Percentiles rank a stretch among this genome's conserved stretches.
Conservation (phyloP, 2,888 invertebrate genomes). For the Polylopha cassiicola region DNA sequence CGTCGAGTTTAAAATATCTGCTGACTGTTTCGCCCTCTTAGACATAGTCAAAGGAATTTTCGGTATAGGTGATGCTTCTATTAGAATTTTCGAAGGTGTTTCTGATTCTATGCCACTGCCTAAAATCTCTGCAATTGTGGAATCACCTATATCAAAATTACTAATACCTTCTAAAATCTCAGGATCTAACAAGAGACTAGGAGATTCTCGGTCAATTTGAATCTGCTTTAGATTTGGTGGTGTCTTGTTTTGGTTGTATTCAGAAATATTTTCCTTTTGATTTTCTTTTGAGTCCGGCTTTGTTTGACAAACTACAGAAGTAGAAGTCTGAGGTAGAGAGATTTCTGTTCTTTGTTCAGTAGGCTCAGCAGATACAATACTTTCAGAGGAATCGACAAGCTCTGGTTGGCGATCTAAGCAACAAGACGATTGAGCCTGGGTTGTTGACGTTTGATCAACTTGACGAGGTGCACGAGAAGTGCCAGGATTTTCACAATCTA, state of each 20-base stretch:
- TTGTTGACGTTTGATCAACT: too few relatives aligned
- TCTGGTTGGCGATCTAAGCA: too few relatives aligned
- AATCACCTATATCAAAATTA: conserved; percentile 14
- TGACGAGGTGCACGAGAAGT: too few relatives aligned
- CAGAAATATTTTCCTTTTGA: conserved; percentile 15
- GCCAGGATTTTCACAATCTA: too few relatives aligned
- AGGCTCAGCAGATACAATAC: too few relatives aligned
- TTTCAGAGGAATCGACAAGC: too few relatives aligned
- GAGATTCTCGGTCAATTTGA: conserved; percentile 9
- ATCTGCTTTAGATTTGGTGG: too few relatives aligned
- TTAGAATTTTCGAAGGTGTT: conserved; percentile 23
- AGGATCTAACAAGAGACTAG: conserved; percentile 12
- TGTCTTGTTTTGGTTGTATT: conserved; percentile 7
- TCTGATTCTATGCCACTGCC: conserved; percentile 16
- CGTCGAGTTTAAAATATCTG: conserved; percentile 9
- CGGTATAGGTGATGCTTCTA: conserved; percentile 23
- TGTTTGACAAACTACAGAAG: too few relatives aligned
- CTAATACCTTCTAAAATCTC: conserved; percentile 15
- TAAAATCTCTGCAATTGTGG: conserved; percentile 16
- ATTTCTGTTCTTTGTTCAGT: too few relatives aligned
- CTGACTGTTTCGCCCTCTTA: conserved; percentile 13
- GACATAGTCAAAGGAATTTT: conserved; percentile 20
- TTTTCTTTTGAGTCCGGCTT: too few relatives aligned
- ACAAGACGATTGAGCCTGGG: too few relatives aligned
- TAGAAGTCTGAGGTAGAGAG: too few relatives aligned